phyloP scores from a whole-genome alignment of 2,797 vertebrate species.

The Melopsittacus undulatus region DNA sequence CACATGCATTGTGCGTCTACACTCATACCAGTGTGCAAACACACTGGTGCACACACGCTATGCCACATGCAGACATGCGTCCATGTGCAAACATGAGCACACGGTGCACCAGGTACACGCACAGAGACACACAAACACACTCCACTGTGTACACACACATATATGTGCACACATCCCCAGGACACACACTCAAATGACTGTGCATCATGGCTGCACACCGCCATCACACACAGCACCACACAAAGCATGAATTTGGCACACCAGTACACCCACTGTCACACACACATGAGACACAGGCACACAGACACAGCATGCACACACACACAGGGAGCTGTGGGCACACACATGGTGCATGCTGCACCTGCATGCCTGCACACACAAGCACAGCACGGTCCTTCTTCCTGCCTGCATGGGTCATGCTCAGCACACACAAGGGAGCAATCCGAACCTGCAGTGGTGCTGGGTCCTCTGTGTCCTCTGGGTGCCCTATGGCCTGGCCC shows the following conservation, averaged over 20 bases:
- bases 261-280: neutral
- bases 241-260: neutral
- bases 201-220: neutral
- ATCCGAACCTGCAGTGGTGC: rapidly evolving
- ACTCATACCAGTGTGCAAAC: neutral
- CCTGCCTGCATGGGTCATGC: neutral
- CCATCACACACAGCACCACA: neutral
- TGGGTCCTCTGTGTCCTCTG: neutral
- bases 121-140: neutral
- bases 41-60: neutral
- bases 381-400: rapidly evolving
- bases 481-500: neutral
- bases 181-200: neutral
- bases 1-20: rapidly evolving
- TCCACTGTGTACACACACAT: neutral
- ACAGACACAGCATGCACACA: neutral
- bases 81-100: neutral
- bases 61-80: rapidly evolving
- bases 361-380: neutral
- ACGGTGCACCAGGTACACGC: neutral
- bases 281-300: rapidly evolving
- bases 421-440: neutral
- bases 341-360: neutral
- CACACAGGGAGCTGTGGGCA: rapidly evolving
- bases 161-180: too few relatives aligned